phyloP scores from a whole-genome alignment of 2,888 invertebrate species.

The Tetragonula carbonaria region DNA sequence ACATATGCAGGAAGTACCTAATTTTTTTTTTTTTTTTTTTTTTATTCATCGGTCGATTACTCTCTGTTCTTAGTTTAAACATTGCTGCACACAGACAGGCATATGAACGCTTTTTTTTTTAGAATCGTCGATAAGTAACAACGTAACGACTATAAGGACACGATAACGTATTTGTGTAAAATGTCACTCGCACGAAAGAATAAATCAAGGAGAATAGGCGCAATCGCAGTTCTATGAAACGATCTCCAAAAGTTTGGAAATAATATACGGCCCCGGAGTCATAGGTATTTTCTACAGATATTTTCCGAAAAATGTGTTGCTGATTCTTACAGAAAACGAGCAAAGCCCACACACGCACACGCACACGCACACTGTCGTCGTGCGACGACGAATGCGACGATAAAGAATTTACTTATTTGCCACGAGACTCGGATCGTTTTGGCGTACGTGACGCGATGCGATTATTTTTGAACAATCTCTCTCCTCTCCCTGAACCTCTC shows the following conservation, averaged over 20 bases:
- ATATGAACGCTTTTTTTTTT: neutral
- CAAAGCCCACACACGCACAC: neutral
- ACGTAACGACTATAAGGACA: neutral
- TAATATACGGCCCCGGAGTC: too few species aligned
- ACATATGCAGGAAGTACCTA: slow-evolving; percentile 44
- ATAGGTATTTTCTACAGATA: neutral
- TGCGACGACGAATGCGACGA: neutral
- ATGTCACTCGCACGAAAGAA: neutral
- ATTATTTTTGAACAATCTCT: slow-evolving; percentile 19
- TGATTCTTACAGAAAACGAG: neutral
- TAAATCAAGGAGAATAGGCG: neutral
- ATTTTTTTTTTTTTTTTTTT: slow-evolving; percentile 7
- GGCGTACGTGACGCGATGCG: slow-evolving; percentile 1
- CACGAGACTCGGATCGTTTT: slow-evolving; percentile 2
- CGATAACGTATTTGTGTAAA: neutral
- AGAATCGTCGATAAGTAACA: neutral
- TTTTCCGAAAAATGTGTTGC: neutral
- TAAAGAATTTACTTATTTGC: neutral
- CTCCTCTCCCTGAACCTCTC: too few species aligned
- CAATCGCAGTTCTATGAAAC: neutral
- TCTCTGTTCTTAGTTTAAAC: slow-evolving; percentile 73
- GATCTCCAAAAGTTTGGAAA: too few species aligned
- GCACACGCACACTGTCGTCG: neutral
- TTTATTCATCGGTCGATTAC: slow-evolving; percentile 19
- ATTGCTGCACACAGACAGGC: slow-evolving; percentile 61